Evolutionary conservation across 2,888 invertebrate genomes (phyloP).

Genomic region (Epistrophe grossulariae): DNA sequence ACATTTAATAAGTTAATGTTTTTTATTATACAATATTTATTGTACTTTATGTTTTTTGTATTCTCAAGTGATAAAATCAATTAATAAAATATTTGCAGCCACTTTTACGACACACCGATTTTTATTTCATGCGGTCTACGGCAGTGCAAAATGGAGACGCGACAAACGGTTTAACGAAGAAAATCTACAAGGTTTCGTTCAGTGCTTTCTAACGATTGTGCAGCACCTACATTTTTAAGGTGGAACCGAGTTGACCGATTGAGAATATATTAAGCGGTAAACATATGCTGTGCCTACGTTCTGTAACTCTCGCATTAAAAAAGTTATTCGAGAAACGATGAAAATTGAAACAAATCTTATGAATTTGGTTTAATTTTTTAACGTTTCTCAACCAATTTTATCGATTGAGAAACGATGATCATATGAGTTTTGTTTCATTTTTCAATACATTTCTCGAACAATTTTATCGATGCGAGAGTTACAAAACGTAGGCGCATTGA

Average conservation of each 20-base stretch:
- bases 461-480: too few species aligned
- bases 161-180: constrained; percentile 75
- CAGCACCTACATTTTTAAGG: constrained; percentile 13
- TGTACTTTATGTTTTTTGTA: constrained; percentile 45
- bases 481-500: too few species aligned
- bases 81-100: constrained; percentile 64
- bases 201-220: not conserved
- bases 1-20: constrained; percentile 40
- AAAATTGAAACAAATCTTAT: too few species aligned
- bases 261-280: not conserved
- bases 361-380: too few species aligned
- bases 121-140: constrained; percentile 77
- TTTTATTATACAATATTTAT: constrained; percentile 43
- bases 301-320: too few species aligned
- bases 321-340: too few species aligned
- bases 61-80: constrained; percentile 47
- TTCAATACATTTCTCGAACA: too few species aligned
- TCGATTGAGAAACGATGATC: too few species aligned
- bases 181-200: constrained; percentile 60
- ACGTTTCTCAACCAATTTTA: too few species aligned
- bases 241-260: not conserved
- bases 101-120: constrained; percentile 63
- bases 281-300: not conserved
- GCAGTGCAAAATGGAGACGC: constrained; percentile 79
- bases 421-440: too few species aligned